These are phyloP conservation scores for Heliconius himera DNA, from an alignment of 1,140 invertebrate genomes.

Conservation along the genomic window DNA sequence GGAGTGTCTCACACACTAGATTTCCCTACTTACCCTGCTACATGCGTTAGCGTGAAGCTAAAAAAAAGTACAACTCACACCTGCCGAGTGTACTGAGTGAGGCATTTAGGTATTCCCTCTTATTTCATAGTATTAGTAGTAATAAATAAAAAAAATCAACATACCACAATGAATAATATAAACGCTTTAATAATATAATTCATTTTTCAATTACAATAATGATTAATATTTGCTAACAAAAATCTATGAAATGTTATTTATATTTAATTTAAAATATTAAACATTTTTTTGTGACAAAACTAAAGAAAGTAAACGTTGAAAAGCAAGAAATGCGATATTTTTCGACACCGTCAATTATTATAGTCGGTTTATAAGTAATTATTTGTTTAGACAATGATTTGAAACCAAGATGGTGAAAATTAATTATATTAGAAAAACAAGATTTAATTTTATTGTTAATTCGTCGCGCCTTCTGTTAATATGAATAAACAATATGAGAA, in stretches of 20 bases:
- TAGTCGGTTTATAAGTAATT: background rate
- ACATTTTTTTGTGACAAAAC: background rate
- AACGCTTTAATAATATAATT: background rate
- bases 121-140: background rate
- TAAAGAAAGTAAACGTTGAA: background rate
- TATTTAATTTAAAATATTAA: background rate
- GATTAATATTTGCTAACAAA: background rate
- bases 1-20: no score
- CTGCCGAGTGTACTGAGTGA: no score
- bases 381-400: background rate
- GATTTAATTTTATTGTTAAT: constrained; percentile 16
- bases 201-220: background rate
- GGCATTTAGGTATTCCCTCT: no score
- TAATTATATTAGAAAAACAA: background rate
- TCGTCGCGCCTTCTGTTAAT: constrained; percentile 2
- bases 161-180: background rate
- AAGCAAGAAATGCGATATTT: background rate
- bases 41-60: no score
- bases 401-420: background rate
- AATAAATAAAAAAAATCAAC: background rate
- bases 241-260: background rate
- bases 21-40: no score
- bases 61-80: no score
- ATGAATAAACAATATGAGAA: background rate
- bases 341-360: background rate